Conservation (phyloP, 2,888 invertebrate species). For the Eupeodes luniger region DNA sequence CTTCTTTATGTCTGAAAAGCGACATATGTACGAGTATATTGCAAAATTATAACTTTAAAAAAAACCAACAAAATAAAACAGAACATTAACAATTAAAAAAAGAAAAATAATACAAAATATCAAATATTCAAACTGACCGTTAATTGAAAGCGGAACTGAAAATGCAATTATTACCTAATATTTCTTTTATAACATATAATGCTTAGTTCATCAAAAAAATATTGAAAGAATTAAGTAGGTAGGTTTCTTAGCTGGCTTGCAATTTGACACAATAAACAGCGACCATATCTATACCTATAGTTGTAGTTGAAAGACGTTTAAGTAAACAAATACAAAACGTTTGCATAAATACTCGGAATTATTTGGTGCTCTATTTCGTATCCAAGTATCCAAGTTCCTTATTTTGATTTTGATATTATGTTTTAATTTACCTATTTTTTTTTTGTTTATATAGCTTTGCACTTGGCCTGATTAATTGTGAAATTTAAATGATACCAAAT, state of each 20-base stretch:
- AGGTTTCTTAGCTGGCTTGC: slow-evolving; percentile 62
- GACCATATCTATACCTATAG: background rate
- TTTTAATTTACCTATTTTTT: background rate
- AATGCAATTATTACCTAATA: slow-evolving; percentile 72
- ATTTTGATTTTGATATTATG: slow-evolving; percentile 47
- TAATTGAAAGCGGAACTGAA: slow-evolving; percentile 75
- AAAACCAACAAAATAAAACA: background rate
- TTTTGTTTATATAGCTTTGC: slow-evolving; percentile 41
- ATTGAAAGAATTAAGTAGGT: background rate
- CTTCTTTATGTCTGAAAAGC: slow-evolving; percentile 54
- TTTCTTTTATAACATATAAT: slow-evolving; percentile 33
- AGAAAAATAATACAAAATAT: slow-evolving; percentile 18
- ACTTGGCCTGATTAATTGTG: slow-evolving; percentile 75
- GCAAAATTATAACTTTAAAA: slow-evolving; percentile 27
- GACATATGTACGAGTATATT: slow-evolving; percentile 17
- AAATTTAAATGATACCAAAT: slow-evolving; percentile 61
- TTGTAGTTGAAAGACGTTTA: too few species aligned
- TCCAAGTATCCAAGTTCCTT: slow-evolving; percentile 50
- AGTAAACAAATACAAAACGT: slow-evolving; percentile 46
- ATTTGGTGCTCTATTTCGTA: slow-evolving; percentile 37
- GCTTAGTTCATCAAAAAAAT: slow-evolving; percentile 43
- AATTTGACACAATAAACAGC: slow-evolving; percentile 45
- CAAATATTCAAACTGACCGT: slow-evolving; percentile 63
- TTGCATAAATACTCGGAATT: slow-evolving; percentile 60
- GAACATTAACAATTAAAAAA: background rate